A percentile compares a stretch with the other conserved stretches of the same genome.
phyloP scores from a whole-genome alignment of 2,797 vertebrate genomes.

The Rhadinocentrus ornatus region DNA sequence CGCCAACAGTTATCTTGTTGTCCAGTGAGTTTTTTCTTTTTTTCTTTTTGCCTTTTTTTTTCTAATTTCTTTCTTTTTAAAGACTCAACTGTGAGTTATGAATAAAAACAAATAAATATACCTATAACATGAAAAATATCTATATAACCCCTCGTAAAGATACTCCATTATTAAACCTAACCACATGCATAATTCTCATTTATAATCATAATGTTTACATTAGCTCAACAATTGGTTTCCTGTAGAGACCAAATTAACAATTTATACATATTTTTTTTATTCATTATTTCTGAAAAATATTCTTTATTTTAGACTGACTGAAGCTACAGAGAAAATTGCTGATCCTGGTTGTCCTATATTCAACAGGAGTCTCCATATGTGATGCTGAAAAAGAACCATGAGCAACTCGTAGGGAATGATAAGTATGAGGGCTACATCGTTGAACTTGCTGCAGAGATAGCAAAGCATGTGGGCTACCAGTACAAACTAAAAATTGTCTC shows the following conservation, averaged over 20 bases:
- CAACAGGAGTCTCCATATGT: conserved; percentile 96
- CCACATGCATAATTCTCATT: background rate
- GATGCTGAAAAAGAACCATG: conserved; percentile 98
- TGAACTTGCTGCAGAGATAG: conserved; percentile 96
- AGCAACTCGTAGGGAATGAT: conserved; percentile 92
- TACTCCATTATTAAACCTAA: too few relatives aligned
- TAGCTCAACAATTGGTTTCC: background rate
- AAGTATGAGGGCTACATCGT: conserved; percentile 98
- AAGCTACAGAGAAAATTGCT: background rate
- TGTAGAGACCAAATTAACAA: background rate
- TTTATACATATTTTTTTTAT: too few relatives aligned
- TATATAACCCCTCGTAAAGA: background rate
- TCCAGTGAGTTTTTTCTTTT: background rate
- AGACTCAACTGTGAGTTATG: background rate
- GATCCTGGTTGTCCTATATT: background rate
- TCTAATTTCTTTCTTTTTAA: background rate
- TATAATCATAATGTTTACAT: background rate
- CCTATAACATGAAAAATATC: background rate
- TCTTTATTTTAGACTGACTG: background rate
- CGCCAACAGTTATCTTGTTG: conserved; percentile 27
- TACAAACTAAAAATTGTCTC: conserved; percentile 96
- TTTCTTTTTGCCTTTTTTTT: background rate
- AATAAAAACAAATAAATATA: background rate
- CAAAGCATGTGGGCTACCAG: conserved; percentile 96
- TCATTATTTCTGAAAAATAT: conserved; percentile 7